These are phyloP conservation scores for Cichladusa arquata DNA, from an alignment of 2,113 vertebrate genomes.

Conservation along the genomic window DNA sequence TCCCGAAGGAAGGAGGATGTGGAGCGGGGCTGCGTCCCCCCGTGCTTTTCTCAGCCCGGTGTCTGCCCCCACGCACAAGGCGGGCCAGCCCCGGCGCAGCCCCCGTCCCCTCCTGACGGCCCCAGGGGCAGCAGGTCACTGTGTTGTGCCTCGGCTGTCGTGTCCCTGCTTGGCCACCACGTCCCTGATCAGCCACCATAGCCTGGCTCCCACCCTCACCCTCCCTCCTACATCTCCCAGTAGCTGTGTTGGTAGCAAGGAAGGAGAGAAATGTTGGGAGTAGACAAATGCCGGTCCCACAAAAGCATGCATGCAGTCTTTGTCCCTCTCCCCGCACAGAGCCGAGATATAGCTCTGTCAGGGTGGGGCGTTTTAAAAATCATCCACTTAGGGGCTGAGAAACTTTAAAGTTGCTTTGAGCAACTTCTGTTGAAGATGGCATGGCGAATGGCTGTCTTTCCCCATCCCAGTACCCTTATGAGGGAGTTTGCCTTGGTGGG, in stretches of 20 bases:
- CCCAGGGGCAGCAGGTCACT: background rate
- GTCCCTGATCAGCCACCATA: background rate
- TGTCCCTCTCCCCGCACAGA: fast-evolving
- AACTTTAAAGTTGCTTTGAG: background rate
- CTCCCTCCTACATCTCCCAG: background rate
- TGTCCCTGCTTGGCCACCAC: background rate
- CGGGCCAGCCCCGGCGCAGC: background rate
- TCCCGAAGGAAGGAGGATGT: background rate
- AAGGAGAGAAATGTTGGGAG: background rate
- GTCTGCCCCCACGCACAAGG: background rate
- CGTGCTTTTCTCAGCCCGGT: background rate
- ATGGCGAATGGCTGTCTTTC: background rate
- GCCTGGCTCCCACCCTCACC: background rate
- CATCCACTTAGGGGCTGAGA: background rate
- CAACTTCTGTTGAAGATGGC: background rate
- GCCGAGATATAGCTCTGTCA: background rate
- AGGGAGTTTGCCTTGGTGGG: background rate
- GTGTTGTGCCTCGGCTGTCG: background rate
- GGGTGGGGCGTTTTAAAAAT: background rate
- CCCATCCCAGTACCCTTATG: background rate
- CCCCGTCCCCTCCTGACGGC: background rate
- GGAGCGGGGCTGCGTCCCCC: background rate
- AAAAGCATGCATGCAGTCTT: background rate
- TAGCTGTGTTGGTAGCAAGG: conserved; percentile 24
- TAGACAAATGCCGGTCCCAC: background rate